Evolutionary conservation across 30 jellyfish, hydroid and myxozoan genomes (phyloP).

Genomic region (Clytia hemisphaerica): DNA sequence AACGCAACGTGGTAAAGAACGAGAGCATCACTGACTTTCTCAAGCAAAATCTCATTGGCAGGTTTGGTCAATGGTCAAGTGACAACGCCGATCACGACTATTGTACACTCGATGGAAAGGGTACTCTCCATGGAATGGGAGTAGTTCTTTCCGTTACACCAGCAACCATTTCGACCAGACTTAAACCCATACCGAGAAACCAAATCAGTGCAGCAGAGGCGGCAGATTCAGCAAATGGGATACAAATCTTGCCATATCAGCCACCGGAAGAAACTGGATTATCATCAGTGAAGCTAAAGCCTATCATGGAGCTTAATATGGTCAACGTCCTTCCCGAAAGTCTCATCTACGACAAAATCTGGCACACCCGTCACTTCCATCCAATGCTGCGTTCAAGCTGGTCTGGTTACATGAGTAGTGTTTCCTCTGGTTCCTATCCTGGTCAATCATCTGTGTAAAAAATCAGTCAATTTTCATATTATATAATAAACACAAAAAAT

Average conservation of each 20-base stretch:
- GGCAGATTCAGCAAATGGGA: background rate
- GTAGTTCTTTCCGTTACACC: slow-evolving; percentile 13
- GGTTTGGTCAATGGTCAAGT: slow-evolving; percentile 33
- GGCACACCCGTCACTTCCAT: background rate
- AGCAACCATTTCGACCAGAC: background rate
- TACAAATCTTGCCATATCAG: background rate
- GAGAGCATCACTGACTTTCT: slow-evolving; percentile 12
- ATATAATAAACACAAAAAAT: too few relatives aligned
- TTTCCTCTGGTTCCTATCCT: slow-evolving; percentile 10
- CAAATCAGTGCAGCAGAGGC: background rate
- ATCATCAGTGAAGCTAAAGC: background rate
- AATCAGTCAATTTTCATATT: too few relatives aligned
- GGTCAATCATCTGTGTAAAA: slow-evolving; percentile 42
- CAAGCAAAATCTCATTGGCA: slow-evolving; percentile 12
- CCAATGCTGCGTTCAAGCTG: slow-evolving; percentile 20
- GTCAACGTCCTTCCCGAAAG: too few relatives aligned
- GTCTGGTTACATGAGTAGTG: slow-evolving; percentile 43
- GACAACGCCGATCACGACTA: slow-evolving; percentile 49
- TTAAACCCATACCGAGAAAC: background rate
- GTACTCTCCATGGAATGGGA: slow-evolving; percentile 52
- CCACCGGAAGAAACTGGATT: background rate
- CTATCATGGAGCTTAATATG: too few relatives aligned
- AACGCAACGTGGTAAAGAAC: slow-evolving; percentile 20
- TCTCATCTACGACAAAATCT: background rate
- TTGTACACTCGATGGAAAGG: slow-evolving; percentile 41